phyloP scores from a whole-genome alignment of 2,888 invertebrate genomes.

The Noctua janthe region DNA sequence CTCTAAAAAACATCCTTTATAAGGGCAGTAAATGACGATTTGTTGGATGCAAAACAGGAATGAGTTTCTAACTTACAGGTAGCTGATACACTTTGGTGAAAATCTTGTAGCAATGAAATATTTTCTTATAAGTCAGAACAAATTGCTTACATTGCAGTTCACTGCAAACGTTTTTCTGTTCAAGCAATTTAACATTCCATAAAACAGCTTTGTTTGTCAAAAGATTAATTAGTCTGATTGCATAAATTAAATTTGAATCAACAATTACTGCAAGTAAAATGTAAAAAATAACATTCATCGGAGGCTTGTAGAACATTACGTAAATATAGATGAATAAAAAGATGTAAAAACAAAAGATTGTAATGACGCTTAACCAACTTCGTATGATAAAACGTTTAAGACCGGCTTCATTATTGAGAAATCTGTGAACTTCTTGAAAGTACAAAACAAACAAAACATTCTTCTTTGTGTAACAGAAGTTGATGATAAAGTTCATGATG shows the following conservation, averaged over 20 bases:
- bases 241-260: background rate
- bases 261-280: background rate
- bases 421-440: slow-evolving; percentile 7
- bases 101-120: background rate
- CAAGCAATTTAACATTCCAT: background rate
- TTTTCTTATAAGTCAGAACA: background rate
- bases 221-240: background rate
- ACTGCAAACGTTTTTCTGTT: background rate
- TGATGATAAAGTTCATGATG: background rate
- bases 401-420: background rate
- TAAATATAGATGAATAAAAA: background rate
- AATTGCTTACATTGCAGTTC: background rate
- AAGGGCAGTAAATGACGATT: background rate
- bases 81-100: background rate
- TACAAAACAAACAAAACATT: background rate
- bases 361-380: background rate
- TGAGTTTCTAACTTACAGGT: background rate
- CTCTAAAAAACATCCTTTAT: too few species aligned
- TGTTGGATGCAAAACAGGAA: background rate
- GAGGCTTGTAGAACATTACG: background rate
- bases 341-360: background rate
- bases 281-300: background rate
- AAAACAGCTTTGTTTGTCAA: background rate
- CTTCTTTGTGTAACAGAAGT: background rate
- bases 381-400: background rate